Conservation (phyloP, 2,797 vertebrate genomes). For the Crax fasciolata region DNA sequence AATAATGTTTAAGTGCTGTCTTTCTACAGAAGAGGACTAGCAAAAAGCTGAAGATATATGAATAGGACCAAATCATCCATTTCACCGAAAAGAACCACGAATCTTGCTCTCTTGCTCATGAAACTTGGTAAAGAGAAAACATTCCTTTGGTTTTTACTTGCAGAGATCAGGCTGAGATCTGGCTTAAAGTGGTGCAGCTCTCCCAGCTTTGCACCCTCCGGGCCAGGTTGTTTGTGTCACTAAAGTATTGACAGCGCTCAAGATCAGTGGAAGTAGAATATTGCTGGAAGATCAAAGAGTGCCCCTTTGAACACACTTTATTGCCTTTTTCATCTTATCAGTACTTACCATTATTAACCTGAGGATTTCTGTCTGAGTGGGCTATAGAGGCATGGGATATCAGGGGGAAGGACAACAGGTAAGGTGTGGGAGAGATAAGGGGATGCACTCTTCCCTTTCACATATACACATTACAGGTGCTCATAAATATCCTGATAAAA, state of each 20-base stretch:
- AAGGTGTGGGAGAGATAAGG: neutral
- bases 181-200: neutral
- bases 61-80: neutral
- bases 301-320: slow-evolving; percentile 55
- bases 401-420: neutral
- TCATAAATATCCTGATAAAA: neutral
- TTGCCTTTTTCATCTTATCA: slow-evolving; percentile 70
- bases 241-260: slow-evolving; percentile 7
- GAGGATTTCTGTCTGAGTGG: slow-evolving; percentile 50
- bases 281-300: slow-evolving; percentile 61
- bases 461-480: neutral
- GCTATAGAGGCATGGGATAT: neutral
- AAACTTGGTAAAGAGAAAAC: neutral
- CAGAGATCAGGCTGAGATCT: neutral
- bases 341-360: slow-evolving; percentile 69
- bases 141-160: neutral
- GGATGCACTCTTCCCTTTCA: neutral
- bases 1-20: neutral
- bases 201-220: neutral
- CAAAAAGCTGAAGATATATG: neutral
- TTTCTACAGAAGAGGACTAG: neutral
- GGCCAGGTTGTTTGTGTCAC: neutral
- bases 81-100: neutral
- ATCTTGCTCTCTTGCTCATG: neutral
- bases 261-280: slow-evolving; percentile 59